These are phyloP conservation scores for Portunus trituberculatus DNA, from an alignment of 1,140 invertebrate genomes.

Conservation along the genomic window DNA sequence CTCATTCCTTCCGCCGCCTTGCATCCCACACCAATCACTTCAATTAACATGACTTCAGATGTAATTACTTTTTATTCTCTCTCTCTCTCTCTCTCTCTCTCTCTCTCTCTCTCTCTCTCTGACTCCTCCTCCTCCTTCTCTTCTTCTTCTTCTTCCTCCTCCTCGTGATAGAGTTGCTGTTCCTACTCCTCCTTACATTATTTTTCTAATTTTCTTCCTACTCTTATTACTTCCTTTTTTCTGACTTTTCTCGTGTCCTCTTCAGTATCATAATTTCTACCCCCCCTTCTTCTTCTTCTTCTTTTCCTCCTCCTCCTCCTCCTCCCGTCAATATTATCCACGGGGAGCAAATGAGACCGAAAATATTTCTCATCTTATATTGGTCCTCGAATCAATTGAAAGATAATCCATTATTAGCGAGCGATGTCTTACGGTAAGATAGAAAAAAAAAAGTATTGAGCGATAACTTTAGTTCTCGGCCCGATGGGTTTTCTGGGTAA, in stretches of 20 bases:
- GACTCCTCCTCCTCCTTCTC: background rate
- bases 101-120: no score
- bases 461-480: conserved; percentile 40
- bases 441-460: background rate
- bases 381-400: conserved; percentile 68
- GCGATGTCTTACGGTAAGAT: conserved; percentile 35
- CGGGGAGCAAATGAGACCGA: conserved; percentile 30
- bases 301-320: background rate
- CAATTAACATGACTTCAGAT: conserved; percentile 60
- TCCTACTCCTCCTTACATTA: background rate
- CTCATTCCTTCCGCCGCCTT: background rate
- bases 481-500: conserved; percentile 46
- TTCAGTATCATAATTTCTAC: background rate
- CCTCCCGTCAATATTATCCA: conserved; percentile 38
- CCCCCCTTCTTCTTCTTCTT: background rate
- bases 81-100: background rate
- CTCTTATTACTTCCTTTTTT: background rate
- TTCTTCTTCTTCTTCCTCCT: background rate
- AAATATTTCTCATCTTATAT: conserved; percentile 68
- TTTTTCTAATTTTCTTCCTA: background rate
- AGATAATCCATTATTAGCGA: conserved; percentile 67
- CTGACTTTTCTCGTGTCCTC: background rate
- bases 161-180: background rate
- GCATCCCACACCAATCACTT: conserved; percentile 35
- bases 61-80: background rate